Conservation (phyloP, 2,888 invertebrate genomes). For the Sipha maydis region DNA sequence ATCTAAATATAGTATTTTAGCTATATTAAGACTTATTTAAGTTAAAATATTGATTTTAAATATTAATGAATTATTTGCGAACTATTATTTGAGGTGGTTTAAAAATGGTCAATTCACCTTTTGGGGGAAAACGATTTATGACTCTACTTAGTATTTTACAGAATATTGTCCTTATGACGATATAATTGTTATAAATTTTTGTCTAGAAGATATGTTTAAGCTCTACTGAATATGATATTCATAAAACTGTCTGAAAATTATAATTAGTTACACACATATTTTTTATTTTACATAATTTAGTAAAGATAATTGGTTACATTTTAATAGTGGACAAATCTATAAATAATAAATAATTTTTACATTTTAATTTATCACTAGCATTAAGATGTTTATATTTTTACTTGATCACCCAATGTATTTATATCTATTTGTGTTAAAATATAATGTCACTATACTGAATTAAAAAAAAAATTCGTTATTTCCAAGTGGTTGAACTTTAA, state of each 20-base stretch:
- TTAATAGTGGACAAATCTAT: background rate
- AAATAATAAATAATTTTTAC: background rate
- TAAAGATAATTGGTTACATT: no score
- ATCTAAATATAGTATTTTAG: background rate
- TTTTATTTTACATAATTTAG: no score
- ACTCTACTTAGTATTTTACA: background rate
- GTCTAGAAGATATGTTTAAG: background rate
- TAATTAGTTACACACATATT: no score
- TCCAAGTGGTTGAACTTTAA: conserved; percentile 29
- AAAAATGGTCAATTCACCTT: background rate
- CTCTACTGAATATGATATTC: background rate
- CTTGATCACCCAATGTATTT: background rate
- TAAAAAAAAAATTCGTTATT: conserved; percentile 17
- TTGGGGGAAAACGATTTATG: background rate
- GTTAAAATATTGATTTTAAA: background rate
- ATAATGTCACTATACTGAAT: background rate
- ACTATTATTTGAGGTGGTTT: background rate
- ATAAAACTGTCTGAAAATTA: background rate
- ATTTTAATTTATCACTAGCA: background rate
- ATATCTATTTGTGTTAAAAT: background rate
- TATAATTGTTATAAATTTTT: background rate
- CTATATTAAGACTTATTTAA: background rate
- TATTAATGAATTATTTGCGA: background rate
- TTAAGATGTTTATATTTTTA: background rate
- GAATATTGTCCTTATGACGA: background rate